Base-by-base conservation (phyloP, 1,140 invertebrate species). In the Eurosta solidaginis region DNA sequence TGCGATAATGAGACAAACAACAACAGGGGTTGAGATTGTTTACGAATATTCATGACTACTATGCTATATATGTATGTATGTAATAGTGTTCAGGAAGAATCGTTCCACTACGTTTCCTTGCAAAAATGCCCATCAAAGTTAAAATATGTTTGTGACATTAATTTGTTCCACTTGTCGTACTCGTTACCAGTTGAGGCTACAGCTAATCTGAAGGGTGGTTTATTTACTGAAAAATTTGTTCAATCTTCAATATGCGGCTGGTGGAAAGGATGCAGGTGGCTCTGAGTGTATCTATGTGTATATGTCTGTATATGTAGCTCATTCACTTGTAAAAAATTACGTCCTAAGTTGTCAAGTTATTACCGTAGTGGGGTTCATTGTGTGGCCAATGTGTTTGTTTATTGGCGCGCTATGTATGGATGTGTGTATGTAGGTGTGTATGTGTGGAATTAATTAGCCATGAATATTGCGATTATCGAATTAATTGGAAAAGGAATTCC, bases 151-250 rank as follows among this genome's bases (percentile, higher is more conserved):
- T 33, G 73, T 10, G 44, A 74, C 73, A 45, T 74, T 74, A 74
- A 74, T 74, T 74, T 10, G 73, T 74, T 74, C 73, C 73, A 74
- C 73, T 74, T 74, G 73, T 74, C 59, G 44, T 74, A 74, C n/a
- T n/a, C n/a, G n/a, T n/a, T n/a, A 44, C 40, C 40, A 45, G 73
- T 27, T 45, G 27, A 45, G 42, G 40, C 73, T 47, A 14, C 12
- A 7, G 22, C 6, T 74, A 74, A 74, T 74, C 73, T 45, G 22
- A 47, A 47, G 73, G 73, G 73, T 74, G 73, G 20, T 74, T 74
- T 74, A 42, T 74, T 74, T 74, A 74, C 59, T 29, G 22, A 68
- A 40, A 40, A 40, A 68, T 68, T 68, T 68, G 59, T 40, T n/a
- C n/a, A 68, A 40, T 20, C 59, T 68, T 42, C 6, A 42, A 29